Evolutionary conservation across 2,888 invertebrate genomes (phyloP).

Genomic region (Dorcus parallelipipedus): DNA sequence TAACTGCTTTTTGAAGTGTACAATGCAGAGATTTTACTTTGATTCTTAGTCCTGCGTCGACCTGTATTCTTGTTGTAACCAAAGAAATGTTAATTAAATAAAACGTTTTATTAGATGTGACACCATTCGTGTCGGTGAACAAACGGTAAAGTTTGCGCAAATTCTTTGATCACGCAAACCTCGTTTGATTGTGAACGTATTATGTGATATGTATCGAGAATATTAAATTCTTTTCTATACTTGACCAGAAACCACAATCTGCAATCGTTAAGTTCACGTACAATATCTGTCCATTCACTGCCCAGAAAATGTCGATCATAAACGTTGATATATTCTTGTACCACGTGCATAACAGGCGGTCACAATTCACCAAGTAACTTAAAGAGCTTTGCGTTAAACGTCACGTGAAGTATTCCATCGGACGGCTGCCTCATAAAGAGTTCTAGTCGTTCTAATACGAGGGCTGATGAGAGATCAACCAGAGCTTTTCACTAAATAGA

Average conservation of each 20-base stretch:
- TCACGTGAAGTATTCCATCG: constrained; percentile 17
- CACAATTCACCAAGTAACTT: constrained; percentile 6
- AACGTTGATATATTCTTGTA: constrained; percentile 36
- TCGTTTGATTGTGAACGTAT: no score
- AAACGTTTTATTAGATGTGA: no score
- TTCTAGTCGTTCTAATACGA: constrained; percentile 35
- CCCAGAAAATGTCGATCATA: constrained; percentile 37
- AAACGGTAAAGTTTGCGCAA: no score
- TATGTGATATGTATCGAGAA: no score
- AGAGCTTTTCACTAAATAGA: constrained; percentile 37
- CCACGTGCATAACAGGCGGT: constrained; percentile 25
- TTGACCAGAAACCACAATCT: constrained; percentile 19
- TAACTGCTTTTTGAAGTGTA: no score
- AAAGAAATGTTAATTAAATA: no score
- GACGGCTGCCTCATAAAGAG: constrained; percentile 32
- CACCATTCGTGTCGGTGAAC: no score
- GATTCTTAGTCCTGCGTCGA: no score
- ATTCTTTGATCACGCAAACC: no score
- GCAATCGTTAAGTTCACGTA: constrained; percentile 31
- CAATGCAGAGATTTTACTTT: no score
- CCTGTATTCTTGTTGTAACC: no score
- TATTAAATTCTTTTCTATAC: no score
- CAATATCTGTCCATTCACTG: constrained; percentile 36
- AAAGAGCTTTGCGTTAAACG: constrained; percentile 4
- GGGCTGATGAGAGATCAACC: constrained; percentile 35